Base-by-base conservation (phyloP, 2,888 invertebrate species). In the Tachystola acroxantha region DNA sequence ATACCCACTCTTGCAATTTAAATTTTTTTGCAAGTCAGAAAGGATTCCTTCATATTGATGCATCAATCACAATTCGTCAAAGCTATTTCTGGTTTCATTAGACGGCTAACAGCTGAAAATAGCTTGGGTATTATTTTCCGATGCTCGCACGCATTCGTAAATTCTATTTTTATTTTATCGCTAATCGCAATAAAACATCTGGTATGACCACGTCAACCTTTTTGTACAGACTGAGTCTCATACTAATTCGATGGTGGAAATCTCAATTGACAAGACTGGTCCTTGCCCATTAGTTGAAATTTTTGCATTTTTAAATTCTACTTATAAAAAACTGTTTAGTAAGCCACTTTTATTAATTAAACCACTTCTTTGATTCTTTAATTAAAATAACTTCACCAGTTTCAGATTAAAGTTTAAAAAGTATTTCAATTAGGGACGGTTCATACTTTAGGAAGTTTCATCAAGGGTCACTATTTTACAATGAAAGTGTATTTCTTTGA, bases 121-220 rank as follows among this genome's bases (percentile, higher is more conserved):
- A 29, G 36, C 29, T 30, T 27, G 24, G n/a, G 24, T 34, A 13
- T 27, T 41, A 39, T 44, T 34, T 37, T 34, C 13, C 32, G 10
- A 37, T 34, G 35, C 34, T 12, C 13, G 28, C 36, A 30, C 24
- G 24, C 29, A 27, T 29, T 19, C 13, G 29, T 36, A 32, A 25
- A 34, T 10, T 19, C 34, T 39, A 34, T 45, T 42, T 39, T 40
- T 34, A 38, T 40, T 36, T 34, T 36, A 26, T 24, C 33, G 36
- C 31, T 32, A 24, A 19, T 13, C 25, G 38, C 24, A 29, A 40
- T 36, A 41, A 41, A 44, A 36, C 41, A 34, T 30, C 25, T 35
- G 32, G 35, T 29, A 22, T 16, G 6, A 35, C 22, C 24, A 36
- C 20, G 22, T 29, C 12, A 28, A 10, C 19, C n/a, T 28, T 28